Percentiles rank a stretch among this genome's conserved stretches.
phyloP scores from a whole-genome alignment of 35 echinoderm and acorn worm genomes.

The Diadema setosum region DNA sequence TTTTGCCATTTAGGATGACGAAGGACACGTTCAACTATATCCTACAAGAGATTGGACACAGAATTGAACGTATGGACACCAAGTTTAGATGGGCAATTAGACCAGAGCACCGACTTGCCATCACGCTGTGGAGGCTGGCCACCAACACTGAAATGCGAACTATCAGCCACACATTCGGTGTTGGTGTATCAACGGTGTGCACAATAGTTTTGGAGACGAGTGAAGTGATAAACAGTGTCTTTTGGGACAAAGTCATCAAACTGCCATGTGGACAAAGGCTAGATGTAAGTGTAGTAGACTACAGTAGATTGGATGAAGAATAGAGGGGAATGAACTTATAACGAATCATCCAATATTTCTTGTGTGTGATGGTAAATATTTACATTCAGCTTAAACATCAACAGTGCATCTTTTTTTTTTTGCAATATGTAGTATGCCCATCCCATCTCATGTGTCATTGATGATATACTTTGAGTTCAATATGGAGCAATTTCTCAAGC shows the following conservation, averaged over 20 bases:
- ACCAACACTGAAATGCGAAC: conserved; percentile 28
- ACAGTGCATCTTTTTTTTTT: no score
- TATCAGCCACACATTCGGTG: conserved; percentile 31
- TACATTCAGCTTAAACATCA: no score
- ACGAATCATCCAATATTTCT: not conserved
- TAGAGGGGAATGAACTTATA: not conserved
- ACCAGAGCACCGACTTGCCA: conserved; percentile 39
- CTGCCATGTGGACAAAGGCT: not conserved
- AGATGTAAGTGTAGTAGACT: not conserved
- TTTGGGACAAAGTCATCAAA: not conserved
- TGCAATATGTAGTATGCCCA: no score
- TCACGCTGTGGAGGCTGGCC: conserved; percentile 40
- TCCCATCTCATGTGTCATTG: no score
- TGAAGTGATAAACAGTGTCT: not conserved
- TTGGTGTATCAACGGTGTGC: conserved; percentile 25
- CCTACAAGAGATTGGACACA: not conserved
- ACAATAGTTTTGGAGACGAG: not conserved
- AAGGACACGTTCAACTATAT: conserved; percentile 20
- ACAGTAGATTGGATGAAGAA: not conserved
- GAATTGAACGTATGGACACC: conserved; percentile 12
- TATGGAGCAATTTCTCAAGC: conserved; percentile 12
- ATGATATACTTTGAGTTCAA: no score
- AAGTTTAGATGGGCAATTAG: conserved; percentile 25
- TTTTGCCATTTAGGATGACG: conserved; percentile 17
- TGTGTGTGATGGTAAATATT: no score